Percentiles rank a stretch among this genome's conserved stretches.
phyloP scores from a whole-genome alignment of 1,140 invertebrate genomes.

The Ceratoteleas bidentatus region DNA sequence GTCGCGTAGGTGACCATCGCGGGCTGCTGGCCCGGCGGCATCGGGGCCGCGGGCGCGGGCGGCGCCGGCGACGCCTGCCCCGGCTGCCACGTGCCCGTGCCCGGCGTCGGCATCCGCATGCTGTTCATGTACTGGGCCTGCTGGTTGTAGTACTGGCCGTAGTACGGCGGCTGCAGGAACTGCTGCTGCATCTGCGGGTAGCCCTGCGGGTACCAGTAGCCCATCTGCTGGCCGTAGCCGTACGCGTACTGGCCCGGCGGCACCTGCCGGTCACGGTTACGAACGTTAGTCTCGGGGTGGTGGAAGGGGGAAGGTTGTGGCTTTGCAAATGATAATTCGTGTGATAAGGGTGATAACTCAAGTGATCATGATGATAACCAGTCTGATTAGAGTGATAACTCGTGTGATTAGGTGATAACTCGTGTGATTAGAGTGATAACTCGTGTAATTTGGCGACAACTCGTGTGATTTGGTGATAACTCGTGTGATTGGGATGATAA shows the following conservation, averaged over 20 bases:
- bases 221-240: slow-evolving; percentile 87
- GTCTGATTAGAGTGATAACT: too few relatives aligned
- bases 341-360: too few relatives aligned
- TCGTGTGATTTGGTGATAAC: too few relatives aligned
- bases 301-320: too few relatives aligned
- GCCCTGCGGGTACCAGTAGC: slow-evolving; percentile 90
- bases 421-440: too few relatives aligned
- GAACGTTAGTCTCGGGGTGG: too few relatives aligned
- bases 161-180: slow-evolving; percentile 78
- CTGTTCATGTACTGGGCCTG: slow-evolving; percentile 81
- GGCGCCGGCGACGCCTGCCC: slow-evolving; percentile 79
- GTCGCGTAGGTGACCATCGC: slow-evolving; percentile 87
- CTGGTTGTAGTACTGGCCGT: slow-evolving; percentile 83
- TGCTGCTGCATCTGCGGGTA: slow-evolving; percentile 83
- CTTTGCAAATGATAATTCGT: too few relatives aligned
- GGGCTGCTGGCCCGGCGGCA: slow-evolving; percentile 82
- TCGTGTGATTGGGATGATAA: too few relatives aligned
- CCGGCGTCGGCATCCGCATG: slow-evolving; percentile 83
- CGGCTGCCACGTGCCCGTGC: slow-evolving; percentile 81
- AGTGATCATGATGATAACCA: too few relatives aligned
- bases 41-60: slow-evolving; percentile 80
- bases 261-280: too few relatives aligned
- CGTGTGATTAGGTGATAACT: too few relatives aligned
- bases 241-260: slow-evolving; percentile 85
- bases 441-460: too few relatives aligned